Conservation (phyloP, 2,113 vertebrate species). For the Tetrao urogallus region DNA sequence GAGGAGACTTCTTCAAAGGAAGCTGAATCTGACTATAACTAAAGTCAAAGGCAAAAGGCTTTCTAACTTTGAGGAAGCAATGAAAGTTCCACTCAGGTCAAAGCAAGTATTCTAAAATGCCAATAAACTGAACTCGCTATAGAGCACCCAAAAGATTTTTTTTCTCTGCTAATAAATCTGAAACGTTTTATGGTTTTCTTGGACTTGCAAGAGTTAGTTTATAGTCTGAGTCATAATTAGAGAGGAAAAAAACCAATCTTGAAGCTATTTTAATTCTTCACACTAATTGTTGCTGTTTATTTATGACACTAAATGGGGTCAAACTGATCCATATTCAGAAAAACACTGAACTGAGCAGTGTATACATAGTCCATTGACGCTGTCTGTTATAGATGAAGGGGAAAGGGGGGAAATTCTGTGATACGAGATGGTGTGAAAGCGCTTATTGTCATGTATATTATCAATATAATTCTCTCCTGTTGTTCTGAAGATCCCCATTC, state of each 20-base stretch:
- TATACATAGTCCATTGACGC: neutral
- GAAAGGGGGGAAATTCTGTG: neutral
- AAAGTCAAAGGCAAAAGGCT: neutral
- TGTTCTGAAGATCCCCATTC: neutral
- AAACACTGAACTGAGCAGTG: neutral
- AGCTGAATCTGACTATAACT: fast-evolving
- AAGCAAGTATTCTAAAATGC: neutral
- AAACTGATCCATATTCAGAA: neutral
- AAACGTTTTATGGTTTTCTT: neutral
- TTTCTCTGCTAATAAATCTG: neutral
- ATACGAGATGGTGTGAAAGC: neutral
- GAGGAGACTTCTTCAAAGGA: neutral
- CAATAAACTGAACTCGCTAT: neutral
- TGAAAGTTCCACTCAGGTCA: neutral
- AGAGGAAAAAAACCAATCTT: neutral
- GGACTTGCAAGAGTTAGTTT: neutral
- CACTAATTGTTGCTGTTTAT: neutral
- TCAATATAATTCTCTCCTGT: neutral
- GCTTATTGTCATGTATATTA: neutral
- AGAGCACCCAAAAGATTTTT: neutral
- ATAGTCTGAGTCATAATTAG: neutral
- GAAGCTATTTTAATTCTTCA: neutral
- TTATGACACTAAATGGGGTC: neutral
- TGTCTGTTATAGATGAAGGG: neutral
- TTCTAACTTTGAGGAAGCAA: neutral